A percentile compares a stretch with the other conserved stretches of the same genome.
phyloP scores from a whole-genome alignment of 2,797 vertebrate genomes.

The Periophthalmus magnuspinnatus region DNA sequence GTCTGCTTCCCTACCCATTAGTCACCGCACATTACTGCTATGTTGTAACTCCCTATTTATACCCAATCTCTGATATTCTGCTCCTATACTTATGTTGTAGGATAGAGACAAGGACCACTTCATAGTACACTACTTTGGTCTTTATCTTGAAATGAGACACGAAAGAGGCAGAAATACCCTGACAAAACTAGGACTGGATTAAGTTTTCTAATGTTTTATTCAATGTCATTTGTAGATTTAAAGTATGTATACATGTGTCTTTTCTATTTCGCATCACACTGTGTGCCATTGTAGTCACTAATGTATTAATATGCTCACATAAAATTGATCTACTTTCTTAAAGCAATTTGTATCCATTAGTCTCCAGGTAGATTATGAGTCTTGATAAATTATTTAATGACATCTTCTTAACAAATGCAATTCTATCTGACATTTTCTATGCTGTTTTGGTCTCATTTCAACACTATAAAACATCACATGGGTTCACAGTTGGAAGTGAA shows the following conservation, averaged over 20 bases:
- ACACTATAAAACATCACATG: not conserved
- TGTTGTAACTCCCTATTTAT: too few relatives aligned
- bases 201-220: not conserved
- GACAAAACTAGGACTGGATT: not conserved
- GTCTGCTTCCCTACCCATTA: too few relatives aligned
- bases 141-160: not conserved
- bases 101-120: not conserved
- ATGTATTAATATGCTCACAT: conserved; percentile 25
- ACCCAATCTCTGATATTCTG: not conserved
- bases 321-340: conserved; percentile 37
- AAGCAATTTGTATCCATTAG: conserved; percentile 34
- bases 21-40: too few relatives aligned
- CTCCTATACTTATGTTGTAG: too few relatives aligned
- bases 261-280: not conserved
- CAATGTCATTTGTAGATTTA: not conserved
- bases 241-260: not conserved
- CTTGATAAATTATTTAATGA: conserved; percentile 6
- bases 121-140: not conserved
- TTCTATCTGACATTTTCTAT: not conserved
- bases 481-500: not conserved
- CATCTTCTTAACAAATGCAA: not conserved
- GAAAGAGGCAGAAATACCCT: not conserved
- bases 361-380: conserved; percentile 13
- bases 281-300: not conserved
- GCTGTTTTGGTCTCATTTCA: not conserved